Evolutionary conservation across 2,113 vertebrate species (phyloP).

Genomic region (chimpanzee (Pan troglodytes)): NHGRI_mPanTro3-v2.1_pri NC_072401.2:12129001-12129500

Average conservation of each 20-base stretch:
- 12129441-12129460: too few species aligned
- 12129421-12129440: too few species aligned
- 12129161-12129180: neutral
- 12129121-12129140: neutral
- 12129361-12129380: too few species aligned
- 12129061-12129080: neutral
- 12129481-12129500: rapidly evolving
- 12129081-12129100: neutral
- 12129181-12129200: neutral
- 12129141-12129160: neutral
- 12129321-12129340: neutral
- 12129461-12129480: too few species aligned
- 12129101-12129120: neutral
- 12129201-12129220: neutral
- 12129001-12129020: rapidly evolving
- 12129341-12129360: too few species aligned
- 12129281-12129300: neutral
- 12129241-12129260: rapidly evolving
- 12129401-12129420: too few species aligned
- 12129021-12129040: neutral
- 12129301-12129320: neutral
- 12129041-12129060: neutral
- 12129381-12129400: too few species aligned
- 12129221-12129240: neutral
- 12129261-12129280: neutral